A percentile compares a stretch with the other conserved stretches of the same genome.
These are phyloP conservation scores for Empis livida DNA, from an alignment of 2,888 invertebrate species.

Conservation along the genomic window DNA sequence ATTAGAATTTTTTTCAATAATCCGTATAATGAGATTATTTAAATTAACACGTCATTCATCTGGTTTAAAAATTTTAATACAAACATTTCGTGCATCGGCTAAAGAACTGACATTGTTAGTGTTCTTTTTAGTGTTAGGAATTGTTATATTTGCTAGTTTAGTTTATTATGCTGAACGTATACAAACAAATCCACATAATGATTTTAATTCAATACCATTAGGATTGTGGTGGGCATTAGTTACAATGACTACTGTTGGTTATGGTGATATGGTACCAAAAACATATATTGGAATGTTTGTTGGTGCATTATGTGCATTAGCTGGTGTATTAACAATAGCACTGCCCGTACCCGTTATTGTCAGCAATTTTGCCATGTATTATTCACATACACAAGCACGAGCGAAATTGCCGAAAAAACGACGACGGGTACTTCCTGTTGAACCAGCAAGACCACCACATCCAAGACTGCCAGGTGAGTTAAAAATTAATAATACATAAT, in stretches of 20 bases:
- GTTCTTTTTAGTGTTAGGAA: constrained; percentile 95
- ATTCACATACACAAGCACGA: constrained; percentile 90
- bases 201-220: constrained; percentile 95
- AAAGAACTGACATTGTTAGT: constrained; percentile 92
- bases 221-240: constrained; percentile 99
- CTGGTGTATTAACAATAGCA: constrained; percentile 97
- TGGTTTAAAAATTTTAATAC: constrained; percentile 95
- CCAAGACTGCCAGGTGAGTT: constrained; percentile 40
- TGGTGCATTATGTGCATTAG: constrained; percentile 92
- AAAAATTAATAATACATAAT: neutral
- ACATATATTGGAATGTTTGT: constrained; percentile 99
- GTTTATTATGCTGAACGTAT: constrained; percentile 97
- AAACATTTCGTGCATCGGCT: constrained; percentile 93
- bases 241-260: constrained; percentile 97
- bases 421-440: constrained; percentile 90
- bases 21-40: constrained; percentile 94
- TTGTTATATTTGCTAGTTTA: constrained; percentile 94
- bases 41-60: constrained; percentile 95
- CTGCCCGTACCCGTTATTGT: constrained; percentile 98
- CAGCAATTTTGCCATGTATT: constrained; percentile 96
- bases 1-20: constrained; percentile 94
- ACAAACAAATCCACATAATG: constrained; percentile 88
- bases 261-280: constrained; percentile 97
- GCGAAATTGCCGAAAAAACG: constrained; percentile 98
- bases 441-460: constrained; percentile 58